A percentile compares a stretch with the other conserved stretches of the same genome.
phyloP scores from a whole-genome alignment of 2,888 invertebrate species.

The Scaptomyza parva region DNA sequence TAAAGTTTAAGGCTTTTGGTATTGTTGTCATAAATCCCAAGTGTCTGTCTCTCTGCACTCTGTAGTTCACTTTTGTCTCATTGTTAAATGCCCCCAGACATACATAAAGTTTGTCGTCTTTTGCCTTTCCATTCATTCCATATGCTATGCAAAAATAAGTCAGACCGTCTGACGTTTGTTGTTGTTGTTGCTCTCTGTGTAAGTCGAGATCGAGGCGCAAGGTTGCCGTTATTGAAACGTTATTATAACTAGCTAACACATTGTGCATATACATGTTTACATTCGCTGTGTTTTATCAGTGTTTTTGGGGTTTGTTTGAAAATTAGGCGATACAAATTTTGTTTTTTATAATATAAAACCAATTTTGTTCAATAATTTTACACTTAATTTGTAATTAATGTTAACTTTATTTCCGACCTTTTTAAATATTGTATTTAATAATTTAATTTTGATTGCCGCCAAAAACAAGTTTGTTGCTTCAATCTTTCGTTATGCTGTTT shows the following conservation, averaged over 20 bases:
- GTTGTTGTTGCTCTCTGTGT: conserved; percentile 32
- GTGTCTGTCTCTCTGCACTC: conserved; percentile 64
- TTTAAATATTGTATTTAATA: not conserved
- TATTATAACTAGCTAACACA: conserved; percentile 62
- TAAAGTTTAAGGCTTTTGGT: conserved; percentile 71
- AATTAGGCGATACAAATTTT: not conserved
- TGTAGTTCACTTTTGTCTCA: conserved; percentile 53
- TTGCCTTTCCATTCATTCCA: conserved; percentile 64
- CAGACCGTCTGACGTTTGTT: conserved; percentile 43
- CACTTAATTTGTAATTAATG: not conserved
- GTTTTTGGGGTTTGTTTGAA: conserved; percentile 20
- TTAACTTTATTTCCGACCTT: not conserved
- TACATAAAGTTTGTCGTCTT: not conserved
- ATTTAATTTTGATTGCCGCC: conserved; percentile 3
- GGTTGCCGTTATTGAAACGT: conserved; percentile 76
- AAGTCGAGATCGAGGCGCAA: conserved; percentile 72
- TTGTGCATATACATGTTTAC: conserved; percentile 32
- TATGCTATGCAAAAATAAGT: conserved; percentile 55
- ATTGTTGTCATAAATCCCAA: conserved; percentile 64
- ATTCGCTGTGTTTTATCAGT: conserved; percentile 21
- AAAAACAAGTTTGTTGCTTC: conserved; percentile 52
- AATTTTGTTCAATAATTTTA: not conserved
- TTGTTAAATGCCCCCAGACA: conserved; percentile 50
- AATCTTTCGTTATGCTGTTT: conserved; percentile 57
- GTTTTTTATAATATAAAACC: not conserved